A percentile compares a stretch with the other conserved stretches of the same genome.
Evolutionary conservation across 2,888 invertebrate genomes (phyloP).

Genomic region (Cylloceria caligata): DNA sequence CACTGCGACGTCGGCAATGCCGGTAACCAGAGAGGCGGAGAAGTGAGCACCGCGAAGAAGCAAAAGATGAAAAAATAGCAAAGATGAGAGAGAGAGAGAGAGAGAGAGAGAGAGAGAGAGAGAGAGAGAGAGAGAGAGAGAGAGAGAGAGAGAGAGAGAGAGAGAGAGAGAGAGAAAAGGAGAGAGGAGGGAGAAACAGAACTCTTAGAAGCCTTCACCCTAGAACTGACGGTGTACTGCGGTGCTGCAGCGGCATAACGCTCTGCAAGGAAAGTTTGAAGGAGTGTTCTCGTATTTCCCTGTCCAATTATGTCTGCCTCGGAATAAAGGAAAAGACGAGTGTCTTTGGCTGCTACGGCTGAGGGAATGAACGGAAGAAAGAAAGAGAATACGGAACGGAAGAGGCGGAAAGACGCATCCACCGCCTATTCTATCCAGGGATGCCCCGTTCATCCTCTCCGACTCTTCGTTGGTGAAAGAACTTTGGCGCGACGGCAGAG

Average conservation of each 20-base stretch:
- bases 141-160: slow-evolving; percentile 31
- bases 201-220: slow-evolving; percentile 33
- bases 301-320: slow-evolving; percentile 74
- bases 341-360: slow-evolving; percentile 49
- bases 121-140: background rate
- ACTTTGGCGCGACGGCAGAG: slow-evolving; percentile 61
- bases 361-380: slow-evolving; percentile 69
- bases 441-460: slow-evolving; percentile 59
- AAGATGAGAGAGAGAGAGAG: background rate
- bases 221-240: slow-evolving; percentile 7
- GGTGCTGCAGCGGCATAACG: slow-evolving; percentile 39
- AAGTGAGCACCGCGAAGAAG: slow-evolving; percentile 42
- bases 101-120: slow-evolving; percentile 4
- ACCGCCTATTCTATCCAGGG: slow-evolving; percentile 55
- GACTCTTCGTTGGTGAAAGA: slow-evolving; percentile 53
- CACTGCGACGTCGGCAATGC: slow-evolving; percentile 31
- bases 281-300: slow-evolving; percentile 74
- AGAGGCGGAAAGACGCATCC: slow-evolving; percentile 52
- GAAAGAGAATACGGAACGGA: slow-evolving; percentile 67
- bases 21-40: slow-evolving; percentile 67
- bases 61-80: slow-evolving; percentile 50
- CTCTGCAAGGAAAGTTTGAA: slow-evolving; percentile 48
- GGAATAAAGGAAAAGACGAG: slow-evolving; percentile 69
- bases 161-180: slow-evolving; percentile 41
- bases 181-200: slow-evolving; percentile 17